Evolutionary conservation across 2,888 invertebrate species (phyloP), one percentile per base, ranked within the genome.

Genomic region (Sesamia inferens): DNA sequence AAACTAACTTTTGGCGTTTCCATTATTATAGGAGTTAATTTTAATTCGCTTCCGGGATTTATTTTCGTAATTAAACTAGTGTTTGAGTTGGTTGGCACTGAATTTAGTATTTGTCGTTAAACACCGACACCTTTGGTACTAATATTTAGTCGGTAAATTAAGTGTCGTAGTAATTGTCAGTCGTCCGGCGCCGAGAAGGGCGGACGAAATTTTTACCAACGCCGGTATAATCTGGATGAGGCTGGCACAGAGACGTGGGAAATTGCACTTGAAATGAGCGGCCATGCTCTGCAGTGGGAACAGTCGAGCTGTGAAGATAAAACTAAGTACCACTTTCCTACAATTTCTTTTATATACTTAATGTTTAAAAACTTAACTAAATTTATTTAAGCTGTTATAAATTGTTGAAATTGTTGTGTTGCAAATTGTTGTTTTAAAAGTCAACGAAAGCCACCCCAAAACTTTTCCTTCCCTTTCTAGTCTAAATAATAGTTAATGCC

Each of bases 11-110:
- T 83, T 74, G 70, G 57, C 72, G 65, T 71, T 64, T 57, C 42
- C 44, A 47, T 72, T 68, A 65, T 62, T 77, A 68, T 61, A 79
- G 58, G 55, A 71, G 69, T 68, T 72, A 64, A 83, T 68, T 81
- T 78, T 61, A 82, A 78, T 84, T 79, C 39, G 57, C 64, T 69
- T 77, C 66, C 58, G 55, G 57, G 64, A 76, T 73, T 81, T 75
- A 74, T 81, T 78, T 79, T 68, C 16, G 19, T 1, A 57, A 42
- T 68, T 67, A 51, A 59, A n/a, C 44, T 65, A 14, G 44, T 71
- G 19, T 66, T 76, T 66, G 67, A 64, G 63, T 69, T 51, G 19
- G 51, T 48, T 76, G 22, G 44, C 44, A 65, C 64, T 48, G 42
- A 65, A 22, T 76, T 65, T 76, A 55, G 42, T 71, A 54, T 59